phyloP scores from a whole-genome alignment of 2,797 vertebrate species.

The Rhabdomys pumilio region DNA sequence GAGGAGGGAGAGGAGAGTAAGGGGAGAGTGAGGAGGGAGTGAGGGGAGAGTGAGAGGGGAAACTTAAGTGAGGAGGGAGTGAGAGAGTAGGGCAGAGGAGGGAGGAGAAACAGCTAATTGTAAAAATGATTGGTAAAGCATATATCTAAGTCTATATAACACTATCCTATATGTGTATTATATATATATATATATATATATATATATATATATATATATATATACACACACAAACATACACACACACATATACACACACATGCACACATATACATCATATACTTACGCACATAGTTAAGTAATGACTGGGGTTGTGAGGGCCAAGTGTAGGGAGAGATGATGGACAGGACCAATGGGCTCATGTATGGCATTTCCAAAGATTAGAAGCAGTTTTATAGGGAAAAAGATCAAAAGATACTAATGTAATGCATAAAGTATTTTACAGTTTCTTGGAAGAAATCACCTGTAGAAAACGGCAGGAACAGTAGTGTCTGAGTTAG shows the following conservation, averaged over 20 bases:
- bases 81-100: not conserved
- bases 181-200: not conserved
- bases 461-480: slow-evolving; percentile 9
- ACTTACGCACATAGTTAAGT: not conserved
- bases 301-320: not conserved
- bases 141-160: not conserved
- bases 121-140: not conserved
- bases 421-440: slow-evolving; percentile 46
- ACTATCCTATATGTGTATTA: not conserved
- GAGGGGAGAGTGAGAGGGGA: no score
- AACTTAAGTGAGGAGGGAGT: no score
- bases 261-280: not conserved
- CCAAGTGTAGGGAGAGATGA: not conserved
- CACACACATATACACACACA: no score
- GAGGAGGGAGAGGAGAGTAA: no score
- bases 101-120: not conserved
- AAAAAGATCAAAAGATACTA: slow-evolving; percentile 27
- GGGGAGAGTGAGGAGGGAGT: no score
- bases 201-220: not conserved
- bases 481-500: not conserved
- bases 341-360: no score
- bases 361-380: not conserved
- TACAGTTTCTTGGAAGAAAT: slow-evolving; percentile 66
- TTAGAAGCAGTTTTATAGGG: not conserved
- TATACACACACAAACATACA: no score